A percentile compares a stretch with the other conserved stretches of the same genome.
phyloP scores from a whole-genome alignment of 2,888 invertebrate species.

The Tanytarsus gracilentus region DNA sequence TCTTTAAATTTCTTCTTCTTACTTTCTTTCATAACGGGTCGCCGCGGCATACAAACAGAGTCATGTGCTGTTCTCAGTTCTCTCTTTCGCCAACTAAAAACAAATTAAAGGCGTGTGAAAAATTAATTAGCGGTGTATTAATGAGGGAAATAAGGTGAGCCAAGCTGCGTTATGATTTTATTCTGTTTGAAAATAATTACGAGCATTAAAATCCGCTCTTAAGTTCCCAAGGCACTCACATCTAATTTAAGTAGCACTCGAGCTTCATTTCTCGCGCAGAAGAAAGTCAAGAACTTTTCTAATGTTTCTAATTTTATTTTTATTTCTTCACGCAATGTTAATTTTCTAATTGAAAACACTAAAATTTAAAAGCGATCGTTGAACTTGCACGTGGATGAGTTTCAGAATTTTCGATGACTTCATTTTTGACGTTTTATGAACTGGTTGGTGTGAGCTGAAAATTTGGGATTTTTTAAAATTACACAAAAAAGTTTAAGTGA shows the following conservation, averaged over 20 bases:
- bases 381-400: background rate
- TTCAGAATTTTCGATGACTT: too few species aligned
- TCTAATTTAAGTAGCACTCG: background rate
- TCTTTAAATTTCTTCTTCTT: too few species aligned
- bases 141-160: background rate
- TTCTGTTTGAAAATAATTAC: background rate
- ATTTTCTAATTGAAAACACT: background rate
- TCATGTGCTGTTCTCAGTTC: background rate
- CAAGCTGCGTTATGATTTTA: background rate
- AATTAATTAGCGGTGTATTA: background rate
- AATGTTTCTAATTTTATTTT: background rate
- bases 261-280: background rate
- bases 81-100: background rate
- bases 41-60: background rate
- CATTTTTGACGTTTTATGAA: too few species aligned
- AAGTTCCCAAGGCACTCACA: background rate
- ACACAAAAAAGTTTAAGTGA: too few species aligned
- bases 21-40: too few species aligned
- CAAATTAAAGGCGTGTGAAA: conserved; percentile 1
- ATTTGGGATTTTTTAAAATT: background rate
- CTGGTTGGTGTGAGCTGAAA: background rate
- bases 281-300: background rate
- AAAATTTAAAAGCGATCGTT: background rate
- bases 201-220: background rate
- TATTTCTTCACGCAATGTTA: background rate